Conservation (phyloP, 2,113 vertebrate species). For the Paraplagusia blochii region DNA sequence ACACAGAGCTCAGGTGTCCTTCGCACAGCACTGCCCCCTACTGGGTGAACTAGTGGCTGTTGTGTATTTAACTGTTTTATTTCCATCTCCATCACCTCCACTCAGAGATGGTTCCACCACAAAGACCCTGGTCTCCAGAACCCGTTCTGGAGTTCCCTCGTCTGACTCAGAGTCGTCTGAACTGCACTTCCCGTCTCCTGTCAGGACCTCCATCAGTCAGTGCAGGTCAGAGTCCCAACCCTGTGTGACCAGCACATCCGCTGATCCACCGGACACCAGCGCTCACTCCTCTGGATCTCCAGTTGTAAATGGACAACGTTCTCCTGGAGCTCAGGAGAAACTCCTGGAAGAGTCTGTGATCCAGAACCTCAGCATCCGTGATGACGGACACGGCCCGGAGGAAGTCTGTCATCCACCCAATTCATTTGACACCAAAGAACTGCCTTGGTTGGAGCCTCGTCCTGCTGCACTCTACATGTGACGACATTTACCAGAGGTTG, state of each 20-base stretch:
- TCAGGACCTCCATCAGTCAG: slow-evolving; percentile 32
- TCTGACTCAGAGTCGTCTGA: slow-evolving; percentile 43
- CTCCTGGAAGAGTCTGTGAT: slow-evolving; percentile 5
- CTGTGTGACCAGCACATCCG: slow-evolving; percentile 26
- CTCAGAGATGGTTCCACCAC: slow-evolving; percentile 39
- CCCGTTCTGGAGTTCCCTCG: slow-evolving; percentile 63
- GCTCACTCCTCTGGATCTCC: slow-evolving; percentile 12
- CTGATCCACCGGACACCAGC: background rate
- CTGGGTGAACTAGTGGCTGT: too few relatives aligned
- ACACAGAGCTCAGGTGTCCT: slow-evolving; percentile 75
- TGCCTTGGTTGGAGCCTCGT: too few relatives aligned
- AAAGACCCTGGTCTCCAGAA: slow-evolving; percentile 65
- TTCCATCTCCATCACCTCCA: slow-evolving; percentile 64
- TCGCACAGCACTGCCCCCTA: background rate
- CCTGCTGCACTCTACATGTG: too few relatives aligned
- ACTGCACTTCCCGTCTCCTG: slow-evolving; percentile 18
- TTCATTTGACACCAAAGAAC: too few relatives aligned
- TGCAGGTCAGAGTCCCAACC: slow-evolving; percentile 44
- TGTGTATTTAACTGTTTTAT: slow-evolving; percentile 8
- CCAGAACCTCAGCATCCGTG: slow-evolving; percentile 27
- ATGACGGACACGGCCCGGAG: slow-evolving; percentile 9
- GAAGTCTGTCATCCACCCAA: too few relatives aligned
- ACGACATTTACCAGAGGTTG: too few relatives aligned
- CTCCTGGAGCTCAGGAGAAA: slow-evolving; percentile 21
- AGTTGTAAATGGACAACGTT: slow-evolving; percentile 38